Evolutionary conservation across 2,888 invertebrate species (phyloP), one percentile per base, ranked within the genome.

Genomic region (Entomobrya multifasciata): DNA sequence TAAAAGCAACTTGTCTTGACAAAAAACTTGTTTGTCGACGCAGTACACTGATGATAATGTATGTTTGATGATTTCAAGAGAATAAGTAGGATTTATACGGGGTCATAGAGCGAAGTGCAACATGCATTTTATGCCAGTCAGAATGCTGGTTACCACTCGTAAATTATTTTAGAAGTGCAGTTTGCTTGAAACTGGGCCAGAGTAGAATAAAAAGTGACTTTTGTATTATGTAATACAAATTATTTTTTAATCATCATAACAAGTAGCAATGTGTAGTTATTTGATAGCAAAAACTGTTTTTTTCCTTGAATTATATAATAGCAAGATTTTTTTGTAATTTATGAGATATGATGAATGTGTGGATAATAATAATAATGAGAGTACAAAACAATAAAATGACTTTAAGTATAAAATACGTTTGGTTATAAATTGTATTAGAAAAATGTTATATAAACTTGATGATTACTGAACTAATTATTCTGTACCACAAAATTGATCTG

Each of bases 101-200:
- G 72, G 72, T 74, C 72, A 74, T 52, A 52, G n/a, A 74, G n/a
- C n/a, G n/a, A n/a, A n/a, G 52, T 74, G 72, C 72, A 74, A 74
- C 72, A 74, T 74, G 72, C 72, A 74, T 52, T 74, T 74, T 74
- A 52, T 74, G 72, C 72, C 27, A 74, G 72, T 52, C 72, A 74
- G 52, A 74, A 49, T 74, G 52, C 30, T 74, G 36, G 30, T 36
- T 52, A 30, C 72, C 25, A 27, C 52, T 74, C 72, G 72, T 74
- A 74, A 74, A 74, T 74, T 52, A 49, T 27, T n/a, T n/a, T n/a
- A 17, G 17, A 52, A n/a, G 13, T 74, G 72, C 72, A 52, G 72
- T 74, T 41, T 49, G 72, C 30, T 74, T 81, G 81, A 81, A 81
- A 81, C 81, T 81, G 81, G 81, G 81, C 70, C 81, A 81, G 52